Conservation (phyloP, 2,113 vertebrate species). For the Calonectris borealis region DNA sequence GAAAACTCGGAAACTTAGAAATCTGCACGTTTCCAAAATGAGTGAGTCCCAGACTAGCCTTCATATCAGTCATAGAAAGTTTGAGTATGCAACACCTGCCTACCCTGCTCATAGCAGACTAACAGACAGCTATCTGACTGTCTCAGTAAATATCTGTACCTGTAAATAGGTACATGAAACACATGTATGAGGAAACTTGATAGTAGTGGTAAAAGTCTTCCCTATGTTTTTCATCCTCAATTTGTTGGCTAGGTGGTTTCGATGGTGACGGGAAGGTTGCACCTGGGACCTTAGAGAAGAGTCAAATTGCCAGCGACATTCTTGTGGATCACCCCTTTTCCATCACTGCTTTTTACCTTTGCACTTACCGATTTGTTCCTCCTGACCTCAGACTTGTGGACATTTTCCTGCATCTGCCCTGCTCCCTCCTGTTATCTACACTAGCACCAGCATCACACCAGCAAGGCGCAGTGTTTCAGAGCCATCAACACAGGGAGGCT, state of each 20-base stretch:
- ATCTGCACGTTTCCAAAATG: conserved; percentile 17
- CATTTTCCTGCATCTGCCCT: background rate
- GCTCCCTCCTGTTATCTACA: background rate
- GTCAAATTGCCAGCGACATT: background rate
- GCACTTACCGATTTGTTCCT: background rate
- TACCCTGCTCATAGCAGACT: background rate
- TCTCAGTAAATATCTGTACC: background rate
- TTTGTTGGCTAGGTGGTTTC: background rate
- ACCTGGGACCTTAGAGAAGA: background rate
- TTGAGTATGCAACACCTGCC: background rate
- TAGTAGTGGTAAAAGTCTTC: background rate
- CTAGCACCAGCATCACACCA: background rate
- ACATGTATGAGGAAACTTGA: background rate
- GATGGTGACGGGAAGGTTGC: background rate
- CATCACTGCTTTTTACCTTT: background rate
- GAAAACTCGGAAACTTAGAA: background rate
- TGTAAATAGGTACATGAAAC: background rate
- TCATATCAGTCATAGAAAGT: background rate
- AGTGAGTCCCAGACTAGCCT: background rate
- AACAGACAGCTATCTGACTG: background rate
- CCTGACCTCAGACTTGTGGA: background rate
- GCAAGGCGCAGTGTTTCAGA: background rate
- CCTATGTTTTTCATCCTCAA: background rate
- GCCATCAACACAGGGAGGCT: background rate
- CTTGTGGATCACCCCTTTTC: background rate